phyloP scores from a whole-genome alignment of 2,113 vertebrate genomes.

The Peromyscus leucopus region DNA sequence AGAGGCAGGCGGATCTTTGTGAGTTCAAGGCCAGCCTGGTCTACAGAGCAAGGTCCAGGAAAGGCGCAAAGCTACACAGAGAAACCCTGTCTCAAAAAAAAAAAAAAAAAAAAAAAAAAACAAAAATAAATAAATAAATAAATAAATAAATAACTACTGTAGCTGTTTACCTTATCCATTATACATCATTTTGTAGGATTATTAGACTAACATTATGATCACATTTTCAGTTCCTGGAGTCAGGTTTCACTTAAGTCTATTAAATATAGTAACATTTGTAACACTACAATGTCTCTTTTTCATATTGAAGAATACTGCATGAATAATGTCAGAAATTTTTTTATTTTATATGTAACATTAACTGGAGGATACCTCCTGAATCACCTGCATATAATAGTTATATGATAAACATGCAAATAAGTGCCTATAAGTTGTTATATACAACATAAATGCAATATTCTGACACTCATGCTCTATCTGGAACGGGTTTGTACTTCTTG shows the following conservation, averaged over 20 bases:
- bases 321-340: not conserved
- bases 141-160: not conserved
- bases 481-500: not conserved
- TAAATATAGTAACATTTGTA: conserved; percentile 1
- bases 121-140: no score
- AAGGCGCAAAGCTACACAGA: no score
- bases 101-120: no score
- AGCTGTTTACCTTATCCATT: not conserved
- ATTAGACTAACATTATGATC: not conserved
- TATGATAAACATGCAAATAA: not conserved
- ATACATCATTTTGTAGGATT: not conserved
- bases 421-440: not conserved
- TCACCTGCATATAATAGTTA: not conserved
- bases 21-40: no score
- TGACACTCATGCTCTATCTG: not conserved
- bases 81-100: no score
- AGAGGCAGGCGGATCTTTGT: no score
- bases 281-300: not conserved
- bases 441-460: not conserved
- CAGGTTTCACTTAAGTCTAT: not conserved
- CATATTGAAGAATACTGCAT: not conserved
- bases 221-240: not conserved
- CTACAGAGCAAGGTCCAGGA: no score
- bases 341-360: not conserved
- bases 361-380: not conserved